These are phyloP conservation scores for Drosophila repleta DNA, from an alignment of 1,140 invertebrate species.

Conservation along the genomic window DNA sequence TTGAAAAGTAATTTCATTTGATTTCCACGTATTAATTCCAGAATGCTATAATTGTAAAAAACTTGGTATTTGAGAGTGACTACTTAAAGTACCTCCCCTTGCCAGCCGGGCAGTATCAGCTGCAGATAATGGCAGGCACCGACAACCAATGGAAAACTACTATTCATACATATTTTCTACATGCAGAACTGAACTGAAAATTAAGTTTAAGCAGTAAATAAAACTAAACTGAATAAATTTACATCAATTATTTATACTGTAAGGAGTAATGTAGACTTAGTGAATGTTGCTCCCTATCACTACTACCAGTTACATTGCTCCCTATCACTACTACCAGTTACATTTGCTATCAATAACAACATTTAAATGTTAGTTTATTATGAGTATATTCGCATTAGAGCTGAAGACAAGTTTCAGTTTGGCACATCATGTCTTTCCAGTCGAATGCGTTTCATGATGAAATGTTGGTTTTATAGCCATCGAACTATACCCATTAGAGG, in stretches of 20 bases:
- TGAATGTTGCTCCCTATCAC: too few species aligned
- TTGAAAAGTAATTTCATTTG: background rate
- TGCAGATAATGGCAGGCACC: background rate
- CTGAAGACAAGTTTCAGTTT: too few species aligned
- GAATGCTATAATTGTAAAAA: conserved; percentile 1
- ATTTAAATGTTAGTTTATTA: background rate
- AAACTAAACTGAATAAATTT: too few species aligned
- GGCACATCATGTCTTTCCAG: too few species aligned
- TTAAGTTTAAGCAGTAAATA: too few species aligned
- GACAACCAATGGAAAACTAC: background rate
- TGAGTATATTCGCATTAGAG: background rate
- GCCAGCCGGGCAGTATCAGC: conserved; percentile 29
- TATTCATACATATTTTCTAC: background rate
- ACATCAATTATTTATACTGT: too few species aligned
- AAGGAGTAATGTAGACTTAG: too few species aligned
- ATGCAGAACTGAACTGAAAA: background rate
- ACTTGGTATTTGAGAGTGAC: conserved; percentile 9
- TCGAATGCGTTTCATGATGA: too few species aligned
- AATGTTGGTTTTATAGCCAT: too few species aligned
- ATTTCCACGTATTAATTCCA: background rate
- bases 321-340: too few species aligned
- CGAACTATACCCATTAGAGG: too few species aligned
- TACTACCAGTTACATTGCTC: too few species aligned
- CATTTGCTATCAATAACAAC: background rate
- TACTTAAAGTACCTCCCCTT: conserved; percentile 19